These are phyloP conservation scores for Sinhomidia bicolor DNA, from an alignment of 2,888 invertebrate species.

Conservation along the genomic window DNA sequence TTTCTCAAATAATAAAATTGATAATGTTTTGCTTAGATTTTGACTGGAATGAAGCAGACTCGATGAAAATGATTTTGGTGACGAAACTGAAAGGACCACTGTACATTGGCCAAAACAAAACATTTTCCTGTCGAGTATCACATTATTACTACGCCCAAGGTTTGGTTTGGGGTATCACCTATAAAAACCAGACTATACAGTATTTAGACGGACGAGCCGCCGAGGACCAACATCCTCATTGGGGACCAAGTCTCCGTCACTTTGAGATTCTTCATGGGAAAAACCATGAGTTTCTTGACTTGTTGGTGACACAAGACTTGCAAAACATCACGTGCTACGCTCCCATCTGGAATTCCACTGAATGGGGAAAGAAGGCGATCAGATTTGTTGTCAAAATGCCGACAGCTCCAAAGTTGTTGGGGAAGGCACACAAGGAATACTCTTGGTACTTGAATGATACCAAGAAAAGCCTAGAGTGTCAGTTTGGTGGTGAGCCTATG, in stretches of 20 bases:
- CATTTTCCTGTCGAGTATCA: constrained; percentile 74
- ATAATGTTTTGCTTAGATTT: no score
- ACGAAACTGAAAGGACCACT: constrained; percentile 51
- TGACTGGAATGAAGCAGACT: constrained; percentile 73
- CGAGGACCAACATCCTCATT: neutral
- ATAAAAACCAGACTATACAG: constrained; percentile 6
- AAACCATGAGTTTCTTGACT: constrained; percentile 61
- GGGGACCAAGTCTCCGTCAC: constrained; percentile 9
- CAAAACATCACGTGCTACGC: constrained; percentile 74
- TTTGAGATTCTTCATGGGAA: constrained; percentile 53
- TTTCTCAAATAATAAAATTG: no score
- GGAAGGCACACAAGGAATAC: constrained; percentile 52
- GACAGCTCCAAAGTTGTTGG: constrained; percentile 50
- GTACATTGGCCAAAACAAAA: constrained; percentile 73
- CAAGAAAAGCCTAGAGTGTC: constrained; percentile 62
- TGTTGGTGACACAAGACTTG: constrained; percentile 67
- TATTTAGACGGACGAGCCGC: constrained; percentile 16
- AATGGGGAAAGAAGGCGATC: constrained; percentile 73
- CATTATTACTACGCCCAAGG: constrained; percentile 77
- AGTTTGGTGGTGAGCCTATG: constrained; percentile 64
- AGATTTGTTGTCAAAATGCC: constrained; percentile 67
- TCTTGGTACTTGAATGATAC: constrained; percentile 76
- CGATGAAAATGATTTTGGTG: constrained; percentile 71
- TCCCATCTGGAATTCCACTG: constrained; percentile 78
- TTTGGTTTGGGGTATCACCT: constrained; percentile 75